Evolutionary conservation across 2,797 vertebrate species (phyloP).

Genomic region (Tamandua tetradactyla): DNA sequence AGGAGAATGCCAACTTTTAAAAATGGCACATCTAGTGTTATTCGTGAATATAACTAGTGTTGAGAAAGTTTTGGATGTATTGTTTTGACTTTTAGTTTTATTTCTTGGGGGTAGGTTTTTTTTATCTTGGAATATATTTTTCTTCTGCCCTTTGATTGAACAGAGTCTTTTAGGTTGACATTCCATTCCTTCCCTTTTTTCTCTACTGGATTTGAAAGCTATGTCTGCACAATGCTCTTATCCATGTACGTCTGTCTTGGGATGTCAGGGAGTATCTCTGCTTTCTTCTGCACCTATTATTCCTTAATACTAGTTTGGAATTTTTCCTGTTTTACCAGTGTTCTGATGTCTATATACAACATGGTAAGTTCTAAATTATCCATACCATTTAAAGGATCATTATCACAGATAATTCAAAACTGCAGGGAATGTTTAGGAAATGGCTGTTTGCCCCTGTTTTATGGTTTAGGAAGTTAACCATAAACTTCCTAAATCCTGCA

Average conservation of each 20-base stretch:
- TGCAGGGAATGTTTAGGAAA: background rate
- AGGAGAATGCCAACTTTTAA: conserved; percentile 22
- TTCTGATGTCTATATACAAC: conserved; percentile 21
- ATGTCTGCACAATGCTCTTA: background rate
- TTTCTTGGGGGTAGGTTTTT: background rate
- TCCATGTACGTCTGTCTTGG: background rate
- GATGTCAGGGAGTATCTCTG: background rate
- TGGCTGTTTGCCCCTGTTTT: background rate
- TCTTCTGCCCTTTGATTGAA: conserved; percentile 5
- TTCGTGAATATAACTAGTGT: background rate
- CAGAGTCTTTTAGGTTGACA: conserved; percentile 40
- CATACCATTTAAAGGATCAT: conserved; percentile 1
- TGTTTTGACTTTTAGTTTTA: conserved; percentile 46
- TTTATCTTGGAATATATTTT: background rate
- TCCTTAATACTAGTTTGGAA: conserved; percentile 35
- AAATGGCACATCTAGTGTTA: background rate
- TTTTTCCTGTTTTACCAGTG: background rate
- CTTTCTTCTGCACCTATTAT: conserved; percentile 1
- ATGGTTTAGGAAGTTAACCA: background rate
- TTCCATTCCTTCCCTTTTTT: background rate
- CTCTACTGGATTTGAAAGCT: conserved; percentile 6
- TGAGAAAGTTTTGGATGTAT: conserved; percentile 43
- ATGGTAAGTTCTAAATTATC: conserved; percentile 22
- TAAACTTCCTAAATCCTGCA: too few species aligned
- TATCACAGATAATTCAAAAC: background rate